Base-by-base conservation (phyloP, 2,113 vertebrate species). In the Trichechus manatus region DNA sequence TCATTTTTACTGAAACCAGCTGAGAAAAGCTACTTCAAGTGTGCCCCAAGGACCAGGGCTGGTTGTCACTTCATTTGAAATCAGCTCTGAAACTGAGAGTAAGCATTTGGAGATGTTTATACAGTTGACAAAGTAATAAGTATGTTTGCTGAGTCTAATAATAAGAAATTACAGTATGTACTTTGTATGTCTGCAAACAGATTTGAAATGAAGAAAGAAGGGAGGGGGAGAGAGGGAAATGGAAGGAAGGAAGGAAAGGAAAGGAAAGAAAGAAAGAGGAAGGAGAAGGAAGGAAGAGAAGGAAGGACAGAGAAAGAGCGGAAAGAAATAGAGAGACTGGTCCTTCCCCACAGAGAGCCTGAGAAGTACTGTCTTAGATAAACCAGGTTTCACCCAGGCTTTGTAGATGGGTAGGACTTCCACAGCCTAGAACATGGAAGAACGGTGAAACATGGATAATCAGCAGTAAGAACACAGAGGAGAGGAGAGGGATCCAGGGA, bases 21-120 rank as follows among this genome's bases (percentile, higher is more conserved):
- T 94, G 66, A 95, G n/a, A 20, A 87, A 90, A 96, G 25, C 33
- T 85, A n/a, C 92, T 75, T 39, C 53, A 68, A 59, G 50, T 47
- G n/a, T 81, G 22, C 3, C 36, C 44, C 78, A 66, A 86, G 59
- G 17, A 64, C 64, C 33, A 33, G 9, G 39, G 22, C 36, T 82
- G 27, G 8, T 70, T 86, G 72, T 36, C 44, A 33, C 27, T 33
- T 53, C 13, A 23, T 42, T 31, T 36, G 61, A 96, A 87, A 93
- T 91, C 59, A 72, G 56, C 36, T 79, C 29, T 80, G 39, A 83
- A 72, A 91, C 19, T 64, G 50, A 88, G 25, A 89, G 14, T 66
- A 72, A 63, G 44, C 59, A 72, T 91, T 81, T 47, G 78, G 70
- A 93, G 77, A 70, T 36, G 50, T 39, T 77, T 56, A 77, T 1